Evolutionary conservation across 2,888 invertebrate species (phyloP).

Genomic region (Euproctis similis): DNA sequence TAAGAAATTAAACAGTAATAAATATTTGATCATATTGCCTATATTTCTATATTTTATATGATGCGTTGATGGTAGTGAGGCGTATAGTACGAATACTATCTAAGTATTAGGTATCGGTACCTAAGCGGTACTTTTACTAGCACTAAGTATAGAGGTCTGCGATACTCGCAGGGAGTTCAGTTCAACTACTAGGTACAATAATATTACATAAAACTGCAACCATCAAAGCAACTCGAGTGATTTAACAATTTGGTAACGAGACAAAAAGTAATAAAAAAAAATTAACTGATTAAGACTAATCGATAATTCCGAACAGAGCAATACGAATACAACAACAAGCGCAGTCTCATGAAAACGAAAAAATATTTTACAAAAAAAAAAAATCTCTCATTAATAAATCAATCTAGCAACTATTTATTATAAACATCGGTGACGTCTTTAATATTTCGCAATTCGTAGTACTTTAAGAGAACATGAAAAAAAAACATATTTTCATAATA

Average conservation of each 20-base stretch:
- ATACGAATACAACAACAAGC: conserved; percentile 74
- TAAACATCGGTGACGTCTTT: conserved; percentile 65
- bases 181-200: conserved; percentile 8
- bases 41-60: conserved; percentile 50
- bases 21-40: conserved; percentile 74
- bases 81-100: too few species aligned
- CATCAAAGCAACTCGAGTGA: conserved; percentile 65
- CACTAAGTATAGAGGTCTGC: conserved; percentile 1
- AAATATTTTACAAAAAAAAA: conserved; percentile 72
- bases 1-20: conserved; percentile 72
- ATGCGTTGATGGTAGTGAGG: conserved; percentile 47
- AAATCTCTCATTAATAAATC: conserved; percentile 69
- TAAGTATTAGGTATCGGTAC: too few species aligned
- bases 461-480: conserved; percentile 67
- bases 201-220: conserved; percentile 42
- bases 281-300: conserved; percentile 64
- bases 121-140: conserved; percentile 4
- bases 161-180: too few species aligned
- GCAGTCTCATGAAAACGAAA: conserved; percentile 77
- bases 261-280: conserved; percentile 61
- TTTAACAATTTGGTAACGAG: conserved; percentile 75
- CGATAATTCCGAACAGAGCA: conserved; percentile 62
- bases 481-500: too few species aligned
- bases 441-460: conserved; percentile 59
- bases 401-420: conserved; percentile 71